phyloP scores from a whole-genome alignment of 2,797 vertebrate genomes.

The Thamnophis elegans region DNA sequence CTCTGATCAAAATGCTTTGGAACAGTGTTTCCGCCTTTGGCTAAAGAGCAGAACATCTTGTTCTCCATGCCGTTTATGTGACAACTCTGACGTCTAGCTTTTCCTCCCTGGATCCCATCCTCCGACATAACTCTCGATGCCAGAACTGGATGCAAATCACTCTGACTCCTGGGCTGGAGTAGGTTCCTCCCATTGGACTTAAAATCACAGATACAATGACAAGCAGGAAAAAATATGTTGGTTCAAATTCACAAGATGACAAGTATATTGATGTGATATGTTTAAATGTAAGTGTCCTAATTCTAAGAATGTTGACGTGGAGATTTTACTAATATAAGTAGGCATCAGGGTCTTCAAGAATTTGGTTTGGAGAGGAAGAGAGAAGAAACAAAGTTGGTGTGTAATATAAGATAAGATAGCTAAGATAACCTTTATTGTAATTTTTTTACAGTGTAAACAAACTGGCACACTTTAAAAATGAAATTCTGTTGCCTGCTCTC shows the following conservation, averaged over 20 bases:
- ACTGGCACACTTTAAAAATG: too few species aligned
- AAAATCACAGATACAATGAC: background rate
- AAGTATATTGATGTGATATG: background rate
- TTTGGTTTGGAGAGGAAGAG: background rate
- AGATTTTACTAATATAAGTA: background rate
- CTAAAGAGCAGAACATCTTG: slow-evolving; percentile 49
- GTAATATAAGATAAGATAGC: background rate
- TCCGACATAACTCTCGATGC: background rate
- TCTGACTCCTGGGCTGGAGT: background rate
- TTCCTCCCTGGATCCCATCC: background rate
- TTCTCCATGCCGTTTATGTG: slow-evolving; percentile 41
- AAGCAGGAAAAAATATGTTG: background rate
- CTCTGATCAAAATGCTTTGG: slow-evolving; percentile 31
- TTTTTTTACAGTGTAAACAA: background rate
- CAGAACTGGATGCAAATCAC: background rate
- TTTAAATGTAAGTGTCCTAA: background rate
- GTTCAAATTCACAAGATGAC: background rate
- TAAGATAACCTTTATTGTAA: background rate
- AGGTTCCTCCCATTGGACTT: background rate
- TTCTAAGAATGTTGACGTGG: background rate
- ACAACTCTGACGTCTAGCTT: slow-evolving; percentile 50
- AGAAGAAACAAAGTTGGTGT: background rate
- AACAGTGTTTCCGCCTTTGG: slow-evolving; percentile 50
- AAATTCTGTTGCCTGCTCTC: background rate
- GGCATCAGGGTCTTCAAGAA: background rate